A percentile compares a stretch with the other conserved stretches of the same genome.
Conservation (phyloP, 2,113 vertebrate species). For the Hippopotamus amphibius region DNA sequence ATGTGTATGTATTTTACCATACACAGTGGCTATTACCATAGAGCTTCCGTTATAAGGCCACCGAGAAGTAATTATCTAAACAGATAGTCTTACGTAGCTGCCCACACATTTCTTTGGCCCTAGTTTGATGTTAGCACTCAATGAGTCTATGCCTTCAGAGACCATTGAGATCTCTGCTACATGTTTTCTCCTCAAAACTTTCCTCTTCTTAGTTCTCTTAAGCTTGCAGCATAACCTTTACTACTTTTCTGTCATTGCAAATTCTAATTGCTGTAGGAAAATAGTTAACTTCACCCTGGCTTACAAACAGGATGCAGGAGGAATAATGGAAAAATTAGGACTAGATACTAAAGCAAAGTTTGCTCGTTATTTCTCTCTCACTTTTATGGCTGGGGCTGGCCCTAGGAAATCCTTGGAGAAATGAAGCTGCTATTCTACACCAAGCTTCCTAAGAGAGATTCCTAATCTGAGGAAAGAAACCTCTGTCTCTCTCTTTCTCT, state of each 20-base stretch:
- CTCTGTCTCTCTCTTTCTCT: not conserved
- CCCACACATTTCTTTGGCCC: not conserved
- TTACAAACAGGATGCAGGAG: not conserved
- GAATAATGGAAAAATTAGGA: not conserved
- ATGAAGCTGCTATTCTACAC: not conserved
- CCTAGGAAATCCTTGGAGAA: not conserved
- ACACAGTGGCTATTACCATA: not conserved
- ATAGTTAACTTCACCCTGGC: not conserved
- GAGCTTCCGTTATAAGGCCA: not conserved
- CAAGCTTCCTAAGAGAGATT: not conserved
- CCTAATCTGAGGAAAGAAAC: not conserved
- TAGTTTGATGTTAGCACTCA: not conserved
- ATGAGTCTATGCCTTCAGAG: not conserved
- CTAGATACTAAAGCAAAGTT: not conserved
- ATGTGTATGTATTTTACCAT: not conserved
- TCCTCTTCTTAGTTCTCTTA: not conserved
- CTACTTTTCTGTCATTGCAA: not conserved
- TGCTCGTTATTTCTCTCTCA: not conserved
- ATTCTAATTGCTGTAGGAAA: not conserved
- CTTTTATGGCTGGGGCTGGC: not conserved
- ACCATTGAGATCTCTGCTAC: not conserved
- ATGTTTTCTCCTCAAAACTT: not conserved
- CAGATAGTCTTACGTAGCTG: not conserved
- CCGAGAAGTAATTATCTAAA: not conserved
- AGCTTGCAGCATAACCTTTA: not conserved